These are phyloP conservation scores for Kryphioiulus occultus DNA, from an alignment of 2,888 invertebrate genomes.

Conservation along the genomic window DNA sequence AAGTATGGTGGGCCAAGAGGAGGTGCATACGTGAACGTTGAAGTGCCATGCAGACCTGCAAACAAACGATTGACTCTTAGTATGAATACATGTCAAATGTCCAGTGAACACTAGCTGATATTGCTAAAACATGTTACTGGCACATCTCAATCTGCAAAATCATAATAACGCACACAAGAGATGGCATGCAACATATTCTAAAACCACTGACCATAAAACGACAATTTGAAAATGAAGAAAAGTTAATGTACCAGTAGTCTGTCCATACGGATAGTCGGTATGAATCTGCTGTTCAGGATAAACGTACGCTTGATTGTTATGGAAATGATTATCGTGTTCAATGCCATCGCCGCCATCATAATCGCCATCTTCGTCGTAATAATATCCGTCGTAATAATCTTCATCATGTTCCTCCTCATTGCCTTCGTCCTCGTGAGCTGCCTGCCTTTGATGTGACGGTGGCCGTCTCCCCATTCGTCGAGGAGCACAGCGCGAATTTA, in stretches of 20 bases:
- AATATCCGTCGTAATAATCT: conserved; percentile 53
- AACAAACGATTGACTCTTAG: not conserved
- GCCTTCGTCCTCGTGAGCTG: conserved; percentile 52
- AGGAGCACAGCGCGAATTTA: not conserved
- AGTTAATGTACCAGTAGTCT: conserved; percentile 50
- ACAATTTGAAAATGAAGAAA: not conserved
- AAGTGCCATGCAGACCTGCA: conserved; percentile 52
- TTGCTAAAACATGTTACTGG: too few species aligned
- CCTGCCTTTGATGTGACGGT: conserved; percentile 47
- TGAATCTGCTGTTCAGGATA: conserved; percentile 48
- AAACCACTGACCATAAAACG: too few species aligned
- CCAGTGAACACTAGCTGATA: too few species aligned
- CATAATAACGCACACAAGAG: too few species aligned
- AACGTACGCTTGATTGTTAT: conserved; percentile 54
- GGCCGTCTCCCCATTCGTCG: conserved; percentile 10
- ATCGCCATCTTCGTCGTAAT: conserved; percentile 54
- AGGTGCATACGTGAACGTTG: conserved; percentile 52
- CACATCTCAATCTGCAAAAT: too few species aligned
- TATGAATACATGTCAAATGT: not conserved
- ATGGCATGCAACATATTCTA: too few species aligned
- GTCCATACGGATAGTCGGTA: conserved; percentile 53
- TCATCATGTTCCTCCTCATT: conserved; percentile 48
- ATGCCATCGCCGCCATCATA: conserved; percentile 55
- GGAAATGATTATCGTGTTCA: conserved; percentile 54
- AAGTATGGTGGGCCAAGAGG: conserved; percentile 50